A percentile compares a stretch with the other conserved stretches of the same genome.
Conservation (phyloP, 1,140 invertebrate species). For the Anadara kagoshimensis region DNA sequence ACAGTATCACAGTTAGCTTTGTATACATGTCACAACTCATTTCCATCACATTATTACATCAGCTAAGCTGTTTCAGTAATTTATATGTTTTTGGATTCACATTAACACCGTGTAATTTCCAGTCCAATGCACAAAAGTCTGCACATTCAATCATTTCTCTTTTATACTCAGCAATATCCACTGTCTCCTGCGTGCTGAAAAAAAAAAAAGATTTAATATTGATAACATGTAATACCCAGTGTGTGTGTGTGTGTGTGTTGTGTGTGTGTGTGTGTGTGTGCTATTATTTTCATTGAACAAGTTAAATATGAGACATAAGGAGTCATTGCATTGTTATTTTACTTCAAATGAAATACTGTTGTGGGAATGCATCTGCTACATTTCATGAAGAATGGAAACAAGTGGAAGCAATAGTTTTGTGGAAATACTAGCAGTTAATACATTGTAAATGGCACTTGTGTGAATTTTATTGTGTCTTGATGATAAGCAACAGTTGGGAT, state of each 20-base stretch:
- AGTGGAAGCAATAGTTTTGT: no score
- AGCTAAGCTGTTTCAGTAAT: constrained; percentile 48
- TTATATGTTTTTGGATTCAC: constrained; percentile 51
- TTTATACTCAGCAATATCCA: constrained; percentile 58
- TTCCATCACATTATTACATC: background rate
- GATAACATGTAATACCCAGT: background rate
- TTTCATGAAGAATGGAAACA: no score
- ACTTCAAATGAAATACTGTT: no score
- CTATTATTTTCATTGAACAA: no score
- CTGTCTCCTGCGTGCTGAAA: constrained; percentile 64
- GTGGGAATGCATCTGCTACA: no score
- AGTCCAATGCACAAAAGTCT: constrained; percentile 65
- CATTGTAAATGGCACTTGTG: no score
- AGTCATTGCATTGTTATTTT: no score
- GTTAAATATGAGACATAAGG: no score
- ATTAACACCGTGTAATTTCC: constrained; percentile 64
- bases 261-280: background rate
- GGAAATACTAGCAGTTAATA: background rate
- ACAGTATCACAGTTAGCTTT: no score
- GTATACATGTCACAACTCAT: no score
- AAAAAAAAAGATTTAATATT: background rate
- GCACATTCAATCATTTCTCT: constrained; percentile 67
- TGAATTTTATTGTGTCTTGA: no score
- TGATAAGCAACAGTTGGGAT: no score
- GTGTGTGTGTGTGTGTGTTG: background rate